Evolutionary conservation across 2,113 vertebrate species (phyloP).

Genomic region (Megaceryle torquata): DNA sequence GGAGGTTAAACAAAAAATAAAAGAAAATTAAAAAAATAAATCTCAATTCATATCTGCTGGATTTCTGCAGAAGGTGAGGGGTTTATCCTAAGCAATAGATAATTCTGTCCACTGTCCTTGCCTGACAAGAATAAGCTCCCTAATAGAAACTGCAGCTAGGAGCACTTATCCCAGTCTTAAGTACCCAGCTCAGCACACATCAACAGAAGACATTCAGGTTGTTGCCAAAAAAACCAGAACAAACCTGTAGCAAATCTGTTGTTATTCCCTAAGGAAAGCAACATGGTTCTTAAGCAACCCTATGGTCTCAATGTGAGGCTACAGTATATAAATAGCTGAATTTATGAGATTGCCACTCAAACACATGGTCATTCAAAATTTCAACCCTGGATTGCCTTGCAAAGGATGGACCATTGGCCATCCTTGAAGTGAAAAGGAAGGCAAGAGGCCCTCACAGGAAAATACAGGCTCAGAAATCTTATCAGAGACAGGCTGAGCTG

Average conservation of each 20-base stretch:
- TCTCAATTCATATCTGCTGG: not conserved
- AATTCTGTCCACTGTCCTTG: not conserved
- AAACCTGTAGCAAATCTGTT: not conserved
- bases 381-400: not conserved
- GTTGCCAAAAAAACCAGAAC: not conserved
- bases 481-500: not conserved
- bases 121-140: not conserved
- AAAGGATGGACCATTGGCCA: not conserved
- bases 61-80: not conserved
- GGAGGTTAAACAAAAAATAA: not conserved
- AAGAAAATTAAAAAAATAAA: not conserved
- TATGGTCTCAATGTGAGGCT: not conserved
- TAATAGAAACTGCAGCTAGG: not conserved
- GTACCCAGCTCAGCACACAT: not conserved
- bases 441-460: not conserved
- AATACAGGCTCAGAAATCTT: not conserved
- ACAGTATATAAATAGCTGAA: not conserved
- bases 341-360: not conserved
- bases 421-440: not conserved
- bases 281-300: not conserved
- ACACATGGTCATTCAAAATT: not conserved
- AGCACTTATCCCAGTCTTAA: not conserved
- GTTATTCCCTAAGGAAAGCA: not conserved
- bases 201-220: not conserved
- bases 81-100: not conserved